Percentiles rank a stretch among this genome's conserved stretches.
Conservation (phyloP, 1,140 invertebrate genomes). For the Apis florea region DNA sequence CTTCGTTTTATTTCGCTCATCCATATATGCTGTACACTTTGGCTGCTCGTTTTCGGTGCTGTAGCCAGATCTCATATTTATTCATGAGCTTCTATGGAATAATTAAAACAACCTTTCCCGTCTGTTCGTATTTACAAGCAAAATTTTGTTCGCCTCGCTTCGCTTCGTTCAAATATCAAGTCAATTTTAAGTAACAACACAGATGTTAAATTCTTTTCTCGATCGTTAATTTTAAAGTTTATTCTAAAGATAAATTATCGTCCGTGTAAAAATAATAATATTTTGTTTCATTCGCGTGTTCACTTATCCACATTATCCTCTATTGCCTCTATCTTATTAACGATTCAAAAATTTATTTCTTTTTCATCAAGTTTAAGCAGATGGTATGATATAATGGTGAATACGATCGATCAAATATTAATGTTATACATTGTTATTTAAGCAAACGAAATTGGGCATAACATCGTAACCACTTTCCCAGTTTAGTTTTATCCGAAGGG, state of each 20-base stretch:
- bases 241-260: too few species aligned
- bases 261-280: too few species aligned
- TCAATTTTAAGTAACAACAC: slow-evolving; percentile 56
- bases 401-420: not conserved
- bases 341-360: not conserved
- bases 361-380: not conserved
- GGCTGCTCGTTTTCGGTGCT: slow-evolving; percentile 34
- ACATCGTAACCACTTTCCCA: not conserved
- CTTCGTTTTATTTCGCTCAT: slow-evolving; percentile 19
- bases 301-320: too few species aligned
- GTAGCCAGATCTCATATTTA: slow-evolving; percentile 50
- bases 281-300: too few species aligned
- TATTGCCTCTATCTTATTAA: not conserved
- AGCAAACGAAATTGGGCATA: not conserved
- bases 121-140: slow-evolving; percentile 28
- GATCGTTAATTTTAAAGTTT: not conserved
- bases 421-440: not conserved
- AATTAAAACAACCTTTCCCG: slow-evolving; percentile 52
- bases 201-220: not conserved
- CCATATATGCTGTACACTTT: not conserved
- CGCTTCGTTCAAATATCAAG: slow-evolving; percentile 15
- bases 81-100: slow-evolving; percentile 53
- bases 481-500: not conserved
- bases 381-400: not conserved
- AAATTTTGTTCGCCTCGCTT: not conserved